phyloP scores from a whole-genome alignment of 1,140 invertebrate species.

The silkworm (Bombyx mori) region DNA sequence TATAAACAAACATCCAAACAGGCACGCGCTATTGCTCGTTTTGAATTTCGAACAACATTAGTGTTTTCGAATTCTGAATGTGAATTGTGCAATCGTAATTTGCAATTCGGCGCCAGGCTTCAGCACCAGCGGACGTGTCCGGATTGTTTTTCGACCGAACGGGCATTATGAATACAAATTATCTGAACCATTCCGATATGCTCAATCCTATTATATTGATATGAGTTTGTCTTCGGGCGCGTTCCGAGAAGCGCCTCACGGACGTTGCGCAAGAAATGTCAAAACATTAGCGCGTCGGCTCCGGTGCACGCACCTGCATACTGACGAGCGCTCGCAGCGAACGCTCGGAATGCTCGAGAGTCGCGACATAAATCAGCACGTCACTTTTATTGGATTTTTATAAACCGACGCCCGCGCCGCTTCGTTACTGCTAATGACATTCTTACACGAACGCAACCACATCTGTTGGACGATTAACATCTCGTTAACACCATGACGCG shows the following conservation, averaged over 20 bases:
- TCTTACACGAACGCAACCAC: no score
- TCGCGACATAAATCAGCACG: conserved; percentile 17
- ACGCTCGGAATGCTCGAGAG: conserved; percentile 15
- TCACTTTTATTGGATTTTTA: conserved; percentile 20
- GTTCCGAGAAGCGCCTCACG: conserved; percentile 52
- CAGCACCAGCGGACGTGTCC: conserved; percentile 49
- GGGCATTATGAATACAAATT: conserved; percentile 56
- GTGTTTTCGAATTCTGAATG: conserved; percentile 51
- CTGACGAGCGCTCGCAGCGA: conserved; percentile 20
- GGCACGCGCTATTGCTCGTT: conserved; percentile 43
- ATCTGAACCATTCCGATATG: conserved; percentile 21
- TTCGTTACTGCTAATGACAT: no score
- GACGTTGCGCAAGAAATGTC: conserved; percentile 51
- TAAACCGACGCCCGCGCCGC: conserved; percentile 8
- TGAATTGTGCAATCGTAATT: conserved; percentile 48
- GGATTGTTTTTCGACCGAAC: conserved; percentile 39
- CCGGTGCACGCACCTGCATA: conserved; percentile 46
- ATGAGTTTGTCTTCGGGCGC: conserved; percentile 21
- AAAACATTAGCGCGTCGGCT: conserved; percentile 33
- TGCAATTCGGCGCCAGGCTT: conserved; percentile 54
- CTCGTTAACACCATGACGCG: no score
- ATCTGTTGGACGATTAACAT: no score
- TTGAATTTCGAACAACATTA: conserved; percentile 54
- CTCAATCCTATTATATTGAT: conserved; percentile 39
- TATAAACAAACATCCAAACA: conserved; percentile 19